Evolutionary conservation across 2,888 invertebrate genomes (phyloP), one percentile per base, ranked within the genome.

Genomic region (Polylopha cassiicola): DNA sequence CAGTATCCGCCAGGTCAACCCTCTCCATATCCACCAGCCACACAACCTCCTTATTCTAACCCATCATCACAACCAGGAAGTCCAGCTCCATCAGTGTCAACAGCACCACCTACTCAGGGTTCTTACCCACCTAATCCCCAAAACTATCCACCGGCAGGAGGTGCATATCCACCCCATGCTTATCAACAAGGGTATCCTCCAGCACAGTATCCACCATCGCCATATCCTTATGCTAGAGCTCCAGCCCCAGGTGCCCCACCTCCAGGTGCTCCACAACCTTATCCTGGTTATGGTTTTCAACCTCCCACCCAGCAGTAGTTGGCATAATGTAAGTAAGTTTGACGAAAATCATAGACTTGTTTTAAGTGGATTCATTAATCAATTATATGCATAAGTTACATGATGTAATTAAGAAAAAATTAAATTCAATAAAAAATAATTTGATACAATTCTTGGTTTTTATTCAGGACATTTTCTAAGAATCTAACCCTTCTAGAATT

Each of bases 231-330:
- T 43, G 85, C 88, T 1, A 84, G 88, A 3, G 87, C 88, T 2
- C 89, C 89, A 1, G 89, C 89, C 1, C 88, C 88, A 2, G 89
- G 89, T 1, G 89, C 89, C 3, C 92, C 91, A 2, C 92, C 92
- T 46, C 91, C 90, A 3, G 91, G 90, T 11, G 92, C 89, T 4
- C 89, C 92, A 3, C 91, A 92, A 49, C 90, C 91, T 43, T 94
- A 94, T 65, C 90, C 88, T 4, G 91, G 92, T 21, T 94, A 93
- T 65, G 90, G 92, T 32, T 93, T 93, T 65, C 93, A 94, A 58
- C 94, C 94, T 45, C 92, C 93, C 31, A 88, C 90, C 16, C 91
- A 91, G 68, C 91, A 89, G 57, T 79, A 67, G 51, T 24, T 16
- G 7, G 28, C 13, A 24, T 21, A 14, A 24, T 10, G 8, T 21